Percentiles rank a stretch among this genome's conserved stretches.
phyloP scores from a whole-genome alignment of 64 coral and sea anemone genomes.

The Anthopleura sola region DNA sequence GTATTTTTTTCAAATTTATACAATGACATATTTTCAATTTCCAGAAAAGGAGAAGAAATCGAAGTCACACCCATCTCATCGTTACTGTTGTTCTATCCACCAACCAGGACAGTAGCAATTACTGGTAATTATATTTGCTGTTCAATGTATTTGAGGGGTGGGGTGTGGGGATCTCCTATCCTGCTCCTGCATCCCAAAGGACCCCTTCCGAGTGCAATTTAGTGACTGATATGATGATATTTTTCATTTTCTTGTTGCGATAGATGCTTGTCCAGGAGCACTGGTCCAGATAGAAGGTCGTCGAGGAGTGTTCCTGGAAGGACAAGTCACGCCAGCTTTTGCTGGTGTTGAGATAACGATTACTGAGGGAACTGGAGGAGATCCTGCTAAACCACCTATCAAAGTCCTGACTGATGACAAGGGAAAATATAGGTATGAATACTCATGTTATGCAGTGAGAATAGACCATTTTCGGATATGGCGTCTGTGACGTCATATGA shows the following conservation, averaged over 20 bases:
- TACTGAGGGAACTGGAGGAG: slow-evolving; percentile 19
- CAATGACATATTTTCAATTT: background rate
- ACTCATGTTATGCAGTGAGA: too few species aligned
- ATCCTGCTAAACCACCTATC: slow-evolving; percentile 24
- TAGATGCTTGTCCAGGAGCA: slow-evolving; percentile 91
- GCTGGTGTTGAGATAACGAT: slow-evolving; percentile 83
- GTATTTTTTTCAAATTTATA: too few species aligned
- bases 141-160: background rate
- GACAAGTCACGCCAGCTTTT: slow-evolving; percentile 71
- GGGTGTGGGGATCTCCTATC: too few species aligned
- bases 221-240: background rate
- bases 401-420: slow-evolving; percentile 65
- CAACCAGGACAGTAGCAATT: slow-evolving; percentile 57
- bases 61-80: slow-evolving; percentile 79
- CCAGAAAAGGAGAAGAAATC: slow-evolving; percentile 64
- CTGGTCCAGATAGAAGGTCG: slow-evolving; percentile 71
- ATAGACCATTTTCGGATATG: too few species aligned
- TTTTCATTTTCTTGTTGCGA: background rate
- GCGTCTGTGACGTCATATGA: too few species aligned
- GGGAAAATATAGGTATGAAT: slow-evolving; percentile 75
- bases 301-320: slow-evolving; percentile 79
- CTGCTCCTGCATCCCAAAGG: too few species aligned
- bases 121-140: slow-evolving; percentile 36
- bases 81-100: slow-evolving; percentile 83
- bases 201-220: too few species aligned